These are phyloP conservation scores for Murina feae DNA, from an alignment of 2,113 vertebrate species.

Conservation along the genomic window DNA sequence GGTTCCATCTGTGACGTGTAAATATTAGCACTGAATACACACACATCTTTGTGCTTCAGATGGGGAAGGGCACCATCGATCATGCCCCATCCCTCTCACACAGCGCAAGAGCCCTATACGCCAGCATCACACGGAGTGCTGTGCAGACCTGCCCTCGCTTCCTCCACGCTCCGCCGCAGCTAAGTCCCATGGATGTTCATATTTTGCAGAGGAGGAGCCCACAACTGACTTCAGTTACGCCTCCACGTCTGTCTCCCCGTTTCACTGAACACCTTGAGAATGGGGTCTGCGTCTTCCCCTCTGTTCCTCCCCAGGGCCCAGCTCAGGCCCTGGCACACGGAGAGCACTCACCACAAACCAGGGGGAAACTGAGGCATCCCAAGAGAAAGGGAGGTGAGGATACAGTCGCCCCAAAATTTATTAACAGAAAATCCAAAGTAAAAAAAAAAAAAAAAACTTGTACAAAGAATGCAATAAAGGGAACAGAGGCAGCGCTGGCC, in stretches of 20 bases:
- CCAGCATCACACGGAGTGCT: rapidly evolving
- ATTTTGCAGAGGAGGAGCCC: not conserved
- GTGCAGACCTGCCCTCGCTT: rapidly evolving
- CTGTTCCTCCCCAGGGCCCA: not conserved
- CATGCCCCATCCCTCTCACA: rapidly evolving
- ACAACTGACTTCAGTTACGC: rapidly evolving
- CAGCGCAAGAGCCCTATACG: rapidly evolving
- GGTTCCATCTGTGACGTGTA: rapidly evolving
- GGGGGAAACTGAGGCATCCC: not conserved
- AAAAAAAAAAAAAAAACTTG: not conserved
- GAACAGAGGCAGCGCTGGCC: not conserved
- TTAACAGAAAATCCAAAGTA: not conserved
- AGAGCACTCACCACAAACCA: rapidly evolving
- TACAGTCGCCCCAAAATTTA: too few species aligned
- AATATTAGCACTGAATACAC: not conserved
- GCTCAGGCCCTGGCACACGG: not conserved
- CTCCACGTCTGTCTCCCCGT: rapidly evolving
- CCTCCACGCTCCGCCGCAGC: rapidly evolving
- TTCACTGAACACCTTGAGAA: not conserved
- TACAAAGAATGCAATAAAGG: not conserved
- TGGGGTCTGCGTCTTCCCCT: not conserved
- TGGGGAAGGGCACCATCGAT: not conserved
- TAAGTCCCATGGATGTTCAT: rapidly evolving
- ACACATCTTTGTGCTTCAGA: not conserved
- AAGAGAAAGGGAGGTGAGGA: not conserved